Evolutionary conservation across 2,797 vertebrate genomes (phyloP), one percentile per base, ranked within the genome.

Genomic region (Melanotaenia parkinsoni): DNA sequence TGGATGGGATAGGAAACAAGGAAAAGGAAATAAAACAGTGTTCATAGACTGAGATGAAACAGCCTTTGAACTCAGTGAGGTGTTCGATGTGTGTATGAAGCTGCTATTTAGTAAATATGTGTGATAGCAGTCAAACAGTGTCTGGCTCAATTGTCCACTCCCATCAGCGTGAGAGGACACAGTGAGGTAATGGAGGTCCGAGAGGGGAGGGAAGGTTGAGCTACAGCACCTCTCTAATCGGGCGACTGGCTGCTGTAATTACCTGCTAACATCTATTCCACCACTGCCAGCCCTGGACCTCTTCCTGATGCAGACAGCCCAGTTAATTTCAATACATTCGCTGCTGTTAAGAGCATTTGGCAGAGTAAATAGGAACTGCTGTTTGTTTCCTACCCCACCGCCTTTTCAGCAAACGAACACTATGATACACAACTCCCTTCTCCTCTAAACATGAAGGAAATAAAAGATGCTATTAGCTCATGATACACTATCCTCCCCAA

Each of bases 311-410:
- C 86, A 92, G 92, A 94, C 89, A 69, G 77, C 87, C 65, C 59
- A 75, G 90, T 93, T 94, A 81, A 95, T 96, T 94, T 95, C 92
- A 92, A 93, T 88, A 91, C 91, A 85, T 88, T 85, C 88, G 80
- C 90, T 60, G 78, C 85, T 76, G 77, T 92, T 91, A 88, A 92
- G 92, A 83, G 89, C 93, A 95, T 94, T 90, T 94, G 94, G 91
- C 89, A 67, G 67, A 20, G 70, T 86, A 80, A 92, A 92, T 89
- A 88, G 76, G 80, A 93, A 88, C 62, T 37, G 68, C 86, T 93
- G 90, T 93, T 95, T 95, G 92, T 94, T 94, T 95, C 92, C 93
- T 91, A 81, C 72, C 10, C 54, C 58, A 67, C 67, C 59, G 47
- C 59, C 77, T 80, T 79, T 70, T 57, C 40, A 76, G 26, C 51